Base-by-base conservation (phyloP, 2,888 invertebrate genomes). In the Xestia xanthographa region DNA sequence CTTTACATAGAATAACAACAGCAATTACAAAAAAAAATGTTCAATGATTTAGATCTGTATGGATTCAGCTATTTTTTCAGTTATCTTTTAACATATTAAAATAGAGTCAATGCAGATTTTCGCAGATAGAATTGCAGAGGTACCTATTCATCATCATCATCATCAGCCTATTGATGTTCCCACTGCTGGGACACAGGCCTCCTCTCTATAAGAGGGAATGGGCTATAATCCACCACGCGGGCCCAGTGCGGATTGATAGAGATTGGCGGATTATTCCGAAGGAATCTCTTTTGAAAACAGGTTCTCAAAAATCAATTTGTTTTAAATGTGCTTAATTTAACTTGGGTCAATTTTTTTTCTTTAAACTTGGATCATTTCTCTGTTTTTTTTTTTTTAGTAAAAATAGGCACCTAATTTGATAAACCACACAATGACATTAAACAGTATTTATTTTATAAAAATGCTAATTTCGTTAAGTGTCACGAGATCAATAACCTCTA, bases 401-500 rank as follows among this genome's bases (percentile, higher is more conserved):
- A 56, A 14, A n/a, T n/a, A n/a, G n/a, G n/a, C 14, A 56, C 6
- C 5, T n/a, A 53, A 70, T 70, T 65, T 26, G 11, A 71, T 12
- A 48, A 65, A 41, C 6, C 20, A n/a, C 43, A 12, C 0, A 41
- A 41, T 20, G 14, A 5, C 22, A 74, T 48, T n/a, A 45, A 68
- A 53, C 9, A 29, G 17, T 50, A 65, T 70, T 53, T 60, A n/a
- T 62, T 72, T 41, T 26, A 67, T 50, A 65, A 65, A 73, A 78
- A 77, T 48, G 43, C 58, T 58, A 79, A 79, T 74, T 74, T 45
- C n/a, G 50, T 12, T 41, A 43, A 72, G 77, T 77, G 80, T 65
- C 34, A 12, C 22, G 45, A 76, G 79, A 82, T 87, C 86, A 78
- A 87, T 86, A 74, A 80, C 72, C 83, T 86, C 84, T 90, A 92